Base-by-base conservation (phyloP, 2,113 vertebrate genomes). In the Recurvirostra avosetta region DNA sequence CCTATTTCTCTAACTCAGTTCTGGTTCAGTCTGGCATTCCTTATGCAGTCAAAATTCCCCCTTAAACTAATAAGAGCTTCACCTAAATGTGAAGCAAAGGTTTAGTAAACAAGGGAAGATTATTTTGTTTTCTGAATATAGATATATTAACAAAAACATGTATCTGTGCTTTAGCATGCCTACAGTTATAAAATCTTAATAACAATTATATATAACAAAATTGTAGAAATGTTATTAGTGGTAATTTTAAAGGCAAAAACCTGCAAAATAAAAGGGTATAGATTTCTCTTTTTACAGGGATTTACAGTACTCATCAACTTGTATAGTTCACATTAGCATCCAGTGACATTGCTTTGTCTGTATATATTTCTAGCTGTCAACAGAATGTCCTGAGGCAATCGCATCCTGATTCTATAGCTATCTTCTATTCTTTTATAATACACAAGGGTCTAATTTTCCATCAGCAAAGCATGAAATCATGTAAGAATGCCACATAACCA, bases 381-480 rank as follows among this genome's bases (percentile, higher is more conserved):
- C 98, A 98, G 98, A 99, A 99, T 99, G 98, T 99, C 99, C 98
- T 98, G 98, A 99, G 99, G 99, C 99, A 98, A 99, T 98, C 98
- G 98, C 98, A 99, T 98, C 98, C 97, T 96, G 96, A 98, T 98
- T 98, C 98, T 98, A 98, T 98, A 98, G 98, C 98, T 97, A 98
- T 98, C 98, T 98, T 98, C 98, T 98, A 98, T 98, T 98, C 98
- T 99, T 98, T 99, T 98, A 98, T 97, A 98, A 99, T 98, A 99
- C 98, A 98, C 98, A 97, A 96, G 98, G 98, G 98, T 98, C 99
- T 99, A 98, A 99, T 99, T 99, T 99, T 99, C 99, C 98, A 99
- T 99, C 98, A 98, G 98, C 97, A 99, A 99, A 99, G 99, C 99
- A 99, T 99, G 99, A 99, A 99, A 99, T 99, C 98, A 99, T 98